Conservation (phyloP, 2,797 vertebrate species). For the Sardinella longiceps region DNA sequence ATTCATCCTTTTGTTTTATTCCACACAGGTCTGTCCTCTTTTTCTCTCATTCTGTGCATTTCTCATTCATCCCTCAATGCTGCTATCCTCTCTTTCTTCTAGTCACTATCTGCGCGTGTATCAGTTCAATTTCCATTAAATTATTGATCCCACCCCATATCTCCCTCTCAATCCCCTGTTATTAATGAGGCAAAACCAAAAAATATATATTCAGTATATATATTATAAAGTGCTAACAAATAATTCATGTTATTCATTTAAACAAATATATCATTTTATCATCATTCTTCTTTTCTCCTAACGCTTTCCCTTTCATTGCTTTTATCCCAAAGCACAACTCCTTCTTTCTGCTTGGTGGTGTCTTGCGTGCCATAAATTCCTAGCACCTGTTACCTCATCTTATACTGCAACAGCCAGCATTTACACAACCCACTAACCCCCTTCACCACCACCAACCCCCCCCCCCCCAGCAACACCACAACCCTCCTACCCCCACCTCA, state of each 20-base stretch:
- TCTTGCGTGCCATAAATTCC: not conserved
- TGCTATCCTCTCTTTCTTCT: not conserved
- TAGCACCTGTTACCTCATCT: not conserved
- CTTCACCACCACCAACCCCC: no score
- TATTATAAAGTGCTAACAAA: no score
- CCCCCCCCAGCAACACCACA: no score
- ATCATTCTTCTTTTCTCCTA: no score
- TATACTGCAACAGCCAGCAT: not conserved
- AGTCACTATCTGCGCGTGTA: not conserved
- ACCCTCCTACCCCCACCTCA: not conserved
- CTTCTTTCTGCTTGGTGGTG: not conserved
- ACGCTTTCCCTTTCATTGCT: no score
- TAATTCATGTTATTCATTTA: no score
- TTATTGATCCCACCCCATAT: no score
- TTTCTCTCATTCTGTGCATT: slow-evolving; percentile 22
- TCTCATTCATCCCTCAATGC: not conserved
- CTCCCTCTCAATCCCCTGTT: not conserved
- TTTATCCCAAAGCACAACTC: not conserved
- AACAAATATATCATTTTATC: no score
- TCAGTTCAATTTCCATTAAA: no score
- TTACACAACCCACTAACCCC: not conserved
- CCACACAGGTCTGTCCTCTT: not conserved
- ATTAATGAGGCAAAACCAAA: no score
- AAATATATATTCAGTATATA: no score
- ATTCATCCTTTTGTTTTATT: slow-evolving; percentile 27